A percentile compares a stretch with the other conserved stretches of the same genome.
Evolutionary conservation across 1,140 invertebrate species (phyloP).

Genomic region (Cephus cinctus): DNA sequence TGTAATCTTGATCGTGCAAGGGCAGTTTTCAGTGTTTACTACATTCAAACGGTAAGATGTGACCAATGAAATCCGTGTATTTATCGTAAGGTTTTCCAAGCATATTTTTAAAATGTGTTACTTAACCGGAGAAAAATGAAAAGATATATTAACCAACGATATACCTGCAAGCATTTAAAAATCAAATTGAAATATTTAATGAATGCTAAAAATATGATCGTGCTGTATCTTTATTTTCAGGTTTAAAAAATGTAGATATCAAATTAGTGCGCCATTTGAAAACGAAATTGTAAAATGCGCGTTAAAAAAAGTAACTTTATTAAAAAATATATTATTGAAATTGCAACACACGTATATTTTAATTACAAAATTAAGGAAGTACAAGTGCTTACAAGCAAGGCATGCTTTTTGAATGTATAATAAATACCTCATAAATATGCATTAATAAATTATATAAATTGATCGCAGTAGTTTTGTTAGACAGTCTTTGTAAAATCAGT

Average conservation of each 20-base stretch:
- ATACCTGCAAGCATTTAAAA: background rate
- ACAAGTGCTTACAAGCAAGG: background rate
- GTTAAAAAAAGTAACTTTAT: background rate
- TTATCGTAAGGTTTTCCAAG: no score
- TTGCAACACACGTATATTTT: background rate
- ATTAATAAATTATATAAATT: constrained; percentile 10
- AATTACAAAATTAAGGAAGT: background rate
- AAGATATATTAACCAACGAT: background rate
- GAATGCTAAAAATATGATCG: background rate
- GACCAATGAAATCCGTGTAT: no score
- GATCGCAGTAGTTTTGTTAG: constrained; percentile 2
- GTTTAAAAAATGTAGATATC: background rate
- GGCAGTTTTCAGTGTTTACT: no score
- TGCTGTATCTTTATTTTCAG: background rate
- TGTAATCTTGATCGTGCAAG: no score
- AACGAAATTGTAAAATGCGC: background rate
- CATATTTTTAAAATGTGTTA: no score
- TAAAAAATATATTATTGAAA: background rate
- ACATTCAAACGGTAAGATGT: no score
- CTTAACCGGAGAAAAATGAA: constrained; percentile 2
- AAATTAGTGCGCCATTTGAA: background rate
- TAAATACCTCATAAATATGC: background rate
- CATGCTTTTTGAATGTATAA: background rate
- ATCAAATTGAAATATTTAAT: background rate
- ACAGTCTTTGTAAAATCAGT: constrained; percentile 9